Conservation (phyloP, 2,797 vertebrate genomes). For the Melanotaenia maccullochi region DNA sequence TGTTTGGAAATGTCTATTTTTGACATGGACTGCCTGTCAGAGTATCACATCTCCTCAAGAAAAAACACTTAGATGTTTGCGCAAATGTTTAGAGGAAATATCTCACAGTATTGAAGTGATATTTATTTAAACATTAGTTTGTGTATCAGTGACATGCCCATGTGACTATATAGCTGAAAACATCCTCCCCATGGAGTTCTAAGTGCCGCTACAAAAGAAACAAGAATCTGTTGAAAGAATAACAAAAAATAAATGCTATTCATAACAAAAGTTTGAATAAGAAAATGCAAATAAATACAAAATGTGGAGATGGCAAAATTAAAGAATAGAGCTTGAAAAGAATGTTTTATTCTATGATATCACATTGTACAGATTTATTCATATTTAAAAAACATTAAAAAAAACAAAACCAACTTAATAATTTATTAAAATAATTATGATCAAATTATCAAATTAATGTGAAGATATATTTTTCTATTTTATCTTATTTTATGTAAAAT, state of each 20-base stretch:
- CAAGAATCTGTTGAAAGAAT: neutral
- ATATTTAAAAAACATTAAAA: neutral
- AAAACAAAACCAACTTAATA: too few relatives aligned
- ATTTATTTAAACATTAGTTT: neutral
- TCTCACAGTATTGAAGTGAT: too few relatives aligned
- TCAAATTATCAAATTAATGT: too few relatives aligned
- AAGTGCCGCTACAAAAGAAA: neutral
- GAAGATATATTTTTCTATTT: too few relatives aligned
- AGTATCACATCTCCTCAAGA: conserved; percentile 9
- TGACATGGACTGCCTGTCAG: conserved; percentile 7
- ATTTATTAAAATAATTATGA: too few relatives aligned
- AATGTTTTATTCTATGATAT: neutral
- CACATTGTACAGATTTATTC: neutral
- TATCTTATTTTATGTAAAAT: too few relatives aligned
- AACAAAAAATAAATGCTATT: neutral
- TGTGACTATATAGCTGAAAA: neutral
- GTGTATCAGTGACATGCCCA: neutral
- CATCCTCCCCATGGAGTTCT: neutral
- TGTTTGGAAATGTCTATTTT: conserved; percentile 27
- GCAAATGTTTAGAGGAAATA: conserved; percentile 3
- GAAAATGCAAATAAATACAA: too few relatives aligned
- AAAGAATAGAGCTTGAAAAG: neutral
- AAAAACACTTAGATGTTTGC: conserved; percentile 11
- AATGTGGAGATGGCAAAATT: neutral
- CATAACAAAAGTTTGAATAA: too few relatives aligned